A percentile compares a stretch with the other conserved stretches of the same genome.
Conservation (phyloP, 2,113 vertebrate species). For the Thamnaconus septentrionalis region DNA sequence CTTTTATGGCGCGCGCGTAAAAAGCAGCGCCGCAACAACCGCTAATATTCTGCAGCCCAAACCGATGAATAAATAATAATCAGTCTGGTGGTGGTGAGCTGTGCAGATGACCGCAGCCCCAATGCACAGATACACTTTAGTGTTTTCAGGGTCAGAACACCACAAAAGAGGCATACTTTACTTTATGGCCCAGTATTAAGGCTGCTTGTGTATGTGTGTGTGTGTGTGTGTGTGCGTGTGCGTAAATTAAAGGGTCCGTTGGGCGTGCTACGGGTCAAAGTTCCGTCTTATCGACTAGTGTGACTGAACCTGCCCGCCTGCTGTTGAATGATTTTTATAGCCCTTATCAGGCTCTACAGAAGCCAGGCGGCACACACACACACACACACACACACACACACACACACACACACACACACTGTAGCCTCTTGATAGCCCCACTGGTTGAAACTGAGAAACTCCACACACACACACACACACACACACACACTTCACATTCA, state of each 20-base stretch:
- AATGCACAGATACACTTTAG: slow-evolving; percentile 7
- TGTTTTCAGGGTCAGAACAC: slow-evolving; percentile 32
- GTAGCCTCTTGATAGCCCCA: slow-evolving; percentile 61
- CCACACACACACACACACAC: slow-evolving; percentile 33
- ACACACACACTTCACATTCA: slow-evolving; percentile 38
- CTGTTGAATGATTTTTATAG: slow-evolving; percentile 73
- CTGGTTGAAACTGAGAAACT: slow-evolving; percentile 37
- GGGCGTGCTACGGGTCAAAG: slow-evolving; percentile 64
- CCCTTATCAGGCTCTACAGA: slow-evolving; percentile 68
- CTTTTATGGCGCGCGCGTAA: slow-evolving; percentile 27
- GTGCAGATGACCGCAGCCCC: slow-evolving; percentile 11
- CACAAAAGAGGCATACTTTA: slow-evolving; percentile 35
- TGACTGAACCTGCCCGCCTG: slow-evolving; percentile 64
- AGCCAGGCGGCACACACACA: slow-evolving; percentile 35
- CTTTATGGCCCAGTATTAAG: slow-evolving; percentile 42
- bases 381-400: slow-evolving; percentile 29
- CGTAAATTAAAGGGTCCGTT: slow-evolving; percentile 62
- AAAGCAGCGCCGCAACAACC: slow-evolving; percentile 39
- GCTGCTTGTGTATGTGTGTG: not conserved
- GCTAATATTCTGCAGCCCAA: slow-evolving; percentile 31
- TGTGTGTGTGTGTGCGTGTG: slow-evolving; percentile 16
- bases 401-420: slow-evolving; percentile 19
- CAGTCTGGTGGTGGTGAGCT: slow-evolving; percentile 46
- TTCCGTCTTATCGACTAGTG: slow-evolving; percentile 59
- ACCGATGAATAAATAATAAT: slow-evolving; percentile 47